Evolutionary conservation across 2,888 invertebrate genomes (phyloP).

Genomic region (Girardia tigrina): DNA sequence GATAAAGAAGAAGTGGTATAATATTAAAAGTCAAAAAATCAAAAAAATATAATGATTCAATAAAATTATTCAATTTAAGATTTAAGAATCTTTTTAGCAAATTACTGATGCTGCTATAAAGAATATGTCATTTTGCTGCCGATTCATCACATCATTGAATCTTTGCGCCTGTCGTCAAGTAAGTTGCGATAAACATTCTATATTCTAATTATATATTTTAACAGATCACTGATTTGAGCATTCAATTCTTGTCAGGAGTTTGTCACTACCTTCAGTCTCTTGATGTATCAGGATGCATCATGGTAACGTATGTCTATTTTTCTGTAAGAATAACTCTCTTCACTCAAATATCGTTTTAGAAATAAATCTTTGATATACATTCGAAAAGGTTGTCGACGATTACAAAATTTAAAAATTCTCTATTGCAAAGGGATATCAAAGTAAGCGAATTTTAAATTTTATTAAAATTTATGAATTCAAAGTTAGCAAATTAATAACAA

Average conservation of each 20-base stretch:
- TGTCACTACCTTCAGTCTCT: slow-evolving; percentile 46
- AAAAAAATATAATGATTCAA: too few species aligned
- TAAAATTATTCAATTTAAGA: too few species aligned
- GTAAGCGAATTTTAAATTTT: too few species aligned
- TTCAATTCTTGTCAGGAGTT: slow-evolving; percentile 50
- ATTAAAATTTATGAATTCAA: too few species aligned
- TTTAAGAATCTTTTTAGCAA: too few species aligned
- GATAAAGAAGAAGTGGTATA: too few species aligned
- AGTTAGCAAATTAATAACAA: too few species aligned
- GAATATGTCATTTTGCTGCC: slow-evolving; percentile 50
- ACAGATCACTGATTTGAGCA: slow-evolving; percentile 48
- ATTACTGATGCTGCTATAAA: slow-evolving; percentile 50
- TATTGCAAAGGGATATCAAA: slow-evolving; percentile 47
- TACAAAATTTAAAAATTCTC: slow-evolving; percentile 42
- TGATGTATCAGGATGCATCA: slow-evolving; percentile 47
- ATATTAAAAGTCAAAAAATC: too few species aligned
- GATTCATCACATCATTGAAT: slow-evolving; percentile 46
- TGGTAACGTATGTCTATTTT: slow-evolving; percentile 44
- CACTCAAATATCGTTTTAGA: slow-evolving; percentile 39
- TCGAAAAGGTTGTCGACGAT: slow-evolving; percentile 47
- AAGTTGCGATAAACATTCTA: slow-evolving; percentile 41
- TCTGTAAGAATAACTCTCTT: background rate
- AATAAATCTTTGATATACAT: slow-evolving; percentile 49
- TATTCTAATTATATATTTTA: slow-evolving; percentile 30
- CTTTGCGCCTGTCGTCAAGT: slow-evolving; percentile 49